Conservation (phyloP, 1,140 invertebrate genomes). For the Brachionus paranguensis region DNA sequence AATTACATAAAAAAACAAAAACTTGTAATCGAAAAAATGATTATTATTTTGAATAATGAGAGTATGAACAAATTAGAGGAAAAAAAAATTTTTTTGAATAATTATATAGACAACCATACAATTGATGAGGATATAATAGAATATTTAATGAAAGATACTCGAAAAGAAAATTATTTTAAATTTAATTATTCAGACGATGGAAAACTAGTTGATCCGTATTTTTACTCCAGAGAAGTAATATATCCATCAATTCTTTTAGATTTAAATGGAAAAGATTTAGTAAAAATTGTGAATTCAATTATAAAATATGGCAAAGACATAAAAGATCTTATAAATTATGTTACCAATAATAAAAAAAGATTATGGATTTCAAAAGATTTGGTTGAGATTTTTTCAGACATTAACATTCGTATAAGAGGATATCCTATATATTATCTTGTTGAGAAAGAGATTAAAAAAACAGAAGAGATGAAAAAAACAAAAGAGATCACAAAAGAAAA, state of each 20-base stretch:
- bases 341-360: neutral
- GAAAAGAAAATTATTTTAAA: neutral
- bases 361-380: neutral
- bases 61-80: too few relatives aligned
- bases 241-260: neutral
- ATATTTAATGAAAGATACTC: neutral
- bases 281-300: neutral
- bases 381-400: neutral
- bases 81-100: too few relatives aligned
- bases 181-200: too few relatives aligned
- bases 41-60: too few relatives aligned
- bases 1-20: too few relatives aligned
- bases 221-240: neutral
- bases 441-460: neutral
- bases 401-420: neutral
- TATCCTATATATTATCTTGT: neutral
- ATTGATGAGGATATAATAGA: too few relatives aligned
- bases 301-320: neutral
- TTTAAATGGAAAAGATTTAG: neutral
- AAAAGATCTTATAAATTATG: too few relatives aligned
- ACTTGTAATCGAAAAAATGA: too few relatives aligned
- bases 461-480: neutral
- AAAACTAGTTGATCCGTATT: too few relatives aligned
- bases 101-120: too few relatives aligned
- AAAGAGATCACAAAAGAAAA: neutral